A percentile compares a stretch with the other conserved stretches of the same genome.
phyloP scores from a whole-genome alignment of 2,113 vertebrate species.

The Dolichotis patagonum region DNA sequence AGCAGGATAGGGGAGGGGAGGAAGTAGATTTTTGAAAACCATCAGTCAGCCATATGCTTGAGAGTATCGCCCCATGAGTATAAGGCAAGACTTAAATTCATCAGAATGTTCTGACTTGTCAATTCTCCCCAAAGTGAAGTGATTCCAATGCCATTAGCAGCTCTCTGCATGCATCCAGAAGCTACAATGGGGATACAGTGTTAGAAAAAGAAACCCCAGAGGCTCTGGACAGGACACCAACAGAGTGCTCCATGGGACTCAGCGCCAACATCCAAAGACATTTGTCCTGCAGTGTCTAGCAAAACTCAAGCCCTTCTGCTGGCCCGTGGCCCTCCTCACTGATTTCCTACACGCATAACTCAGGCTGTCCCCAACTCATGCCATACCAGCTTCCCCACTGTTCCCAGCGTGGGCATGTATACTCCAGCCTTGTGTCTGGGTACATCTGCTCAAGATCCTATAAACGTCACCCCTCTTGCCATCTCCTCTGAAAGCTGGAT shows the following conservation, averaged over 20 bases:
- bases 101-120: background rate
- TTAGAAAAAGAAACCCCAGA: background rate
- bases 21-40: accelerated
- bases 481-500: background rate
- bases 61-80: too few species aligned
- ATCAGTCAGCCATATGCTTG: background rate
- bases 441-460: background rate
- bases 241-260: accelerated
- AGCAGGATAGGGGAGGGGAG: too few species aligned
- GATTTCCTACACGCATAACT: accelerated
- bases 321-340: background rate
- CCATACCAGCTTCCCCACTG: too few species aligned
- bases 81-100: background rate
- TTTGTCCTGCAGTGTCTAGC: background rate
- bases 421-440: background rate
- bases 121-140: accelerated
- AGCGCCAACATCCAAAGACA: background rate
- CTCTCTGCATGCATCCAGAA: background rate
- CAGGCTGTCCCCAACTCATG: background rate
- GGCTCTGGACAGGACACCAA: background rate
- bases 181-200: accelerated
- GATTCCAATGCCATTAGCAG: too few species aligned
- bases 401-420: background rate
- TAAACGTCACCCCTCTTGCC: background rate
- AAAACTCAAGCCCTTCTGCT: background rate